phyloP scores from a whole-genome alignment of 2,888 invertebrate genomes.

The Chromoteleia sp. region DNA sequence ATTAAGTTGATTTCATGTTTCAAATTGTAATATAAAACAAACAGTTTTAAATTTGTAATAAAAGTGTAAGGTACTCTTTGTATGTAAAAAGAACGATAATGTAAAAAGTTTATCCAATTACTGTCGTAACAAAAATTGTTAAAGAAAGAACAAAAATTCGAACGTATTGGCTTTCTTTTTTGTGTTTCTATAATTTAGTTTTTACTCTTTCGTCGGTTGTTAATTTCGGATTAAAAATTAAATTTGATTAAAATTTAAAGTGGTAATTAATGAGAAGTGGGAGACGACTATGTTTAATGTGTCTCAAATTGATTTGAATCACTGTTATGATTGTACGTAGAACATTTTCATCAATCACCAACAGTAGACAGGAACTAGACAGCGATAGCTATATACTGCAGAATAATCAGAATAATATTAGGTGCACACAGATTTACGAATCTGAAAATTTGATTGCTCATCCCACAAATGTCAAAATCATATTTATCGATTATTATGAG shows the following conservation, averaged over 20 bases:
- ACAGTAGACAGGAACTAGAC: constrained; percentile 62
- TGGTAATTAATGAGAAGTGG: not conserved
- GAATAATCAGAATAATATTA: constrained; percentile 60
- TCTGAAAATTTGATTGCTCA: constrained; percentile 57
- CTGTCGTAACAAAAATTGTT: no score
- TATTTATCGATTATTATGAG: constrained; percentile 37
- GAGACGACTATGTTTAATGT: constrained; percentile 32
- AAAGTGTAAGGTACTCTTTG: no score
- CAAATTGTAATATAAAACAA: not conserved
- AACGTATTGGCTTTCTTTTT: no score
- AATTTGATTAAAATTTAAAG: constrained; percentile 8
- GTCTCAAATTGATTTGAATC: constrained; percentile 56
- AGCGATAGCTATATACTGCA: constrained; percentile 52
- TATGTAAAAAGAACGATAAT: no score
- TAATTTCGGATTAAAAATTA: no score
- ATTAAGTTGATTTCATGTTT: constrained; percentile 15
- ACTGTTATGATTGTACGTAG: constrained; percentile 54
- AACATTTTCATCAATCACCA: constrained; percentile 69
- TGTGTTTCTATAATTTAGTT: no score
- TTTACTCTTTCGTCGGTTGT: no score
- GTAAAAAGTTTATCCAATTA: no score
- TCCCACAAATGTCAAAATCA: constrained; percentile 44
- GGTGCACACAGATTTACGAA: constrained; percentile 55
- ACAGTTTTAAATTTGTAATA: not conserved
- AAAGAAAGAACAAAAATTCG: no score